Evolutionary conservation across 2,888 invertebrate species (phyloP).

Genomic region (Caenorhabditis panamensis): DNA sequence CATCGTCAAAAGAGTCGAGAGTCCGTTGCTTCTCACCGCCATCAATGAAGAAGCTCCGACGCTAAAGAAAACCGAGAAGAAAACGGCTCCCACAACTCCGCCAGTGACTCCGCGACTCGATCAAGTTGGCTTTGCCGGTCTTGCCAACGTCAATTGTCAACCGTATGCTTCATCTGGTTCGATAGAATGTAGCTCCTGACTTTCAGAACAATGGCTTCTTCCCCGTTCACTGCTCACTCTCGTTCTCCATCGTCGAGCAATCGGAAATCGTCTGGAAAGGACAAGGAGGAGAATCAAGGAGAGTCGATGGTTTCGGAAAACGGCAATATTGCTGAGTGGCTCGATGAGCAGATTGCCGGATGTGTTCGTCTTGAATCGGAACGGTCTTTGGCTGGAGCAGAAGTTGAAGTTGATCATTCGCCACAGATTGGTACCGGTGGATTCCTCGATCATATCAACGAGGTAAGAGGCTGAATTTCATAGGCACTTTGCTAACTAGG

Average conservation of each 20-base stretch:
- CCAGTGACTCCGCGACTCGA: conserved; percentile 15
- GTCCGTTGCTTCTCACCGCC: too few species aligned
- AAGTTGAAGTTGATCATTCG: background rate
- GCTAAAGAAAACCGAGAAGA: background rate
- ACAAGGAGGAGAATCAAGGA: background rate
- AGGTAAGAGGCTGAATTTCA: background rate
- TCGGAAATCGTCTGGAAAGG: conserved; percentile 22
- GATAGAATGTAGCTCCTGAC: too few species aligned
- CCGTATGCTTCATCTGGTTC: conserved; percentile 16
- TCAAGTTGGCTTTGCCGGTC: conserved; percentile 31
- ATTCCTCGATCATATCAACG: conserved; percentile 1
- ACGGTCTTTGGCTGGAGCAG: conserved; percentile 15
- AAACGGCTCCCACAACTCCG: conserved; percentile 3
- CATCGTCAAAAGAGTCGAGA: too few species aligned
- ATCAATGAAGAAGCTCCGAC: too few species aligned
- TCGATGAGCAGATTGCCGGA: conserved; percentile 24
- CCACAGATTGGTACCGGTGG: background rate
- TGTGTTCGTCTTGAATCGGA: conserved; percentile 2
- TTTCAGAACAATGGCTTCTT: conserved; percentile 36
- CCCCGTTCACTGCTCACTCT: background rate
- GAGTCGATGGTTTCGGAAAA: background rate
- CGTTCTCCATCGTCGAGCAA: conserved; percentile 3
- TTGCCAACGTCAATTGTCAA: conserved; percentile 27
- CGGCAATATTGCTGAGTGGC: conserved; percentile 16
- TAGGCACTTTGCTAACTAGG: background rate